Evolutionary conservation across 2,888 invertebrate species (phyloP), one percentile per base, ranked within the genome.

Genomic region (Mesorhabditis sp.): DNA sequence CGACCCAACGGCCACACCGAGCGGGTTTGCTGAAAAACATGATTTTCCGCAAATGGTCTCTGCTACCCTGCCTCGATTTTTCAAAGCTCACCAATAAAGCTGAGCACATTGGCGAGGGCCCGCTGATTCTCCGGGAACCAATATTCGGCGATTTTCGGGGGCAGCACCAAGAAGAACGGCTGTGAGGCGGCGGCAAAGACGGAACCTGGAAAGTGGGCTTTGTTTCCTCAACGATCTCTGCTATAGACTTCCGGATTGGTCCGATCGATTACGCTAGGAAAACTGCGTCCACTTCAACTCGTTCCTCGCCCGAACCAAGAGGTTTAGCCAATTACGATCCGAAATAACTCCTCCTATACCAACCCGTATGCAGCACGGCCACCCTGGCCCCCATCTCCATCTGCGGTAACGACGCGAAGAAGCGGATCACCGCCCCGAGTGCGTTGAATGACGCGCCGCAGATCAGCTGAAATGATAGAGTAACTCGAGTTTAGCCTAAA

Each of bases 71-170:
- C 4, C 42, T 13, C 6, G 43, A 43, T 58, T 13, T 68, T 43
- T 10, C 4, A 68, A 45, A 62, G 45, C 70, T 61, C 2, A 81
- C 82, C 83, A 42, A 82, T 79, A 70, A 84, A 84, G 10, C 80
- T 78, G 7, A 84, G 72, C 2, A 82, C 79, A 72, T 84, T 84
- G 5, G 84, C 81, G n/a, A 84, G 72, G 5, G 84, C 79, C 45
- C 84, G 68, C 72, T 84, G 84, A 65, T 83, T 71, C 61, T 78
- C 79, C 13, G 80, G 72, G 62, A 84, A 84, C 84, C 84, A 84
- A 62, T 79, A 80, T 69, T 84, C 83, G 15, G 84, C 84, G n/a
- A 84, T 83, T 72, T 77, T 77, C 62, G 76, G 76, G 0, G 78
- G 76, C 15, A 84, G 74, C 15, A 82, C 80, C 41, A 84, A 69